Evolutionary conservation across 2,113 vertebrate genomes (phyloP), one percentile per base, ranked within the genome.

Genomic region (Actinemys pallida): DNA sequence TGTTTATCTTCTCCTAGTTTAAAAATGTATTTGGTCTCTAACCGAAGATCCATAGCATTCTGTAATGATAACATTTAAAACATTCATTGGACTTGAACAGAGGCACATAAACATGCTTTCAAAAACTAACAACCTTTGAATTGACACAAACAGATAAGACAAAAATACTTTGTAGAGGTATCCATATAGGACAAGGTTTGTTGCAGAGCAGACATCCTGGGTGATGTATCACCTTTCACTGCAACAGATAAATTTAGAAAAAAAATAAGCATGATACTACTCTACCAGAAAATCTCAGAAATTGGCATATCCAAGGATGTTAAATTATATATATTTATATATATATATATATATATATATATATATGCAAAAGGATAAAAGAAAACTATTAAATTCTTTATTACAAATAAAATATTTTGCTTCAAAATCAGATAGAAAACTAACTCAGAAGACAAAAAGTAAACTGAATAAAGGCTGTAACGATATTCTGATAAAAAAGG

Each of bases 301-400:
- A n/a, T 17, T 92, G 57, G 76, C 87, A 13, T 81, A 92, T 35
- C 75, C 8, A 92, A 94, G 47, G 82, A 27, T 57, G 17, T 52
- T 5, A 39, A 39, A 39, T 39, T 39, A 39, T 39, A 20, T 22
- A 69, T 78, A 11, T 31, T 82, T n/a, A n/a, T n/a, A n/a, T 39
- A 39, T 39, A 39, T 39, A 39, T 39, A 39, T 39, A 39, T 39
- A 39, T 39, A 39, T 39, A 39, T 39, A 39, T 39, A 39, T 39
- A 39, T 39, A 39, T 39, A 39, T 39, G 69, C 4, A 49, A 25
- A 4, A 8, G 72, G 25, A 49, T 78, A 52, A 45, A 45, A 45
- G 42, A 45, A 45, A 45, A 45, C 45, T 45, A 45, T 45, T 45
- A 45, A 45, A 45, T 45, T 45, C 45, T 45, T 45, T 47, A 86